Evolutionary conservation across 2,888 invertebrate genomes (phyloP).

Genomic region (Eueremaeus valkanovi): DNA sequence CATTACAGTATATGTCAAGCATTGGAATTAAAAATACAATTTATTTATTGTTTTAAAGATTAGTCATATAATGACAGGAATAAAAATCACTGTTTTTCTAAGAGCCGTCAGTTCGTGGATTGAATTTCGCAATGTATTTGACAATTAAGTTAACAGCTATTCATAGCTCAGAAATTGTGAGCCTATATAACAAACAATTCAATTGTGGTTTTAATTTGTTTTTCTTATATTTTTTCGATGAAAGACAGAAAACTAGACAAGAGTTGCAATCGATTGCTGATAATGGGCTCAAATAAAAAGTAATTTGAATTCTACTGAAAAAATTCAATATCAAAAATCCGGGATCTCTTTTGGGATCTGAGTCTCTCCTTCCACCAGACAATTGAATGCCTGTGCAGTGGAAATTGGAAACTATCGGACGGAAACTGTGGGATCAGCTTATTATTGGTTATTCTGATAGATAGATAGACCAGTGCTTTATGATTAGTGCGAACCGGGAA

Average conservation of each 20-base stretch:
- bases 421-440: neutral
- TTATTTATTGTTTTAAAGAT: neutral
- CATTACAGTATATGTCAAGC: neutral
- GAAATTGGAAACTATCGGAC: constrained; percentile 15
- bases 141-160: too few species aligned
- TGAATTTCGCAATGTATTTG: too few species aligned
- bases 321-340: neutral
- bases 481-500: neutral
- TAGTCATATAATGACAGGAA: neutral
- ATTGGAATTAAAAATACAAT: neutral
- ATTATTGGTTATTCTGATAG: neutral
- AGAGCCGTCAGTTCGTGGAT: too few species aligned
- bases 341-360: constrained; percentile 2
- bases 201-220: too few species aligned
- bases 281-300: neutral
- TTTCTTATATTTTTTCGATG: too few species aligned
- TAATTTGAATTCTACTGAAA: neutral
- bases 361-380: neutral
- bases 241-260: too few species aligned
- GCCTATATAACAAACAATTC: too few species aligned
- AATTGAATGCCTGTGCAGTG: neutral
- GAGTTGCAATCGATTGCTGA: neutral
- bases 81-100: too few species aligned
- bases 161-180: too few species aligned
- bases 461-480: neutral